Conservation (phyloP, 2,113 vertebrate species). For the Gymnocephalus cernua region DNA sequence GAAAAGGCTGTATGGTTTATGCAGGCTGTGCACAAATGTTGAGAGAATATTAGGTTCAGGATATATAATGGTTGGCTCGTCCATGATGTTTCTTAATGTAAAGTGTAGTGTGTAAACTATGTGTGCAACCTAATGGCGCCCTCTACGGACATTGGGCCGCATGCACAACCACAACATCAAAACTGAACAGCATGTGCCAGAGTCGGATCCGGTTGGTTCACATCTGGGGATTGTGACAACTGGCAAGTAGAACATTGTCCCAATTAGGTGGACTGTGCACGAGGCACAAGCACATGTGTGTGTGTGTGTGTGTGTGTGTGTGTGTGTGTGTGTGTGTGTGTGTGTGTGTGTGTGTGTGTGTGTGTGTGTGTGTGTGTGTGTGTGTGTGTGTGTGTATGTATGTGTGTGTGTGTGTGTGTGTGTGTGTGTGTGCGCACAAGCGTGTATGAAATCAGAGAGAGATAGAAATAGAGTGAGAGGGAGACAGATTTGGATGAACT, state of each 20-base stretch:
- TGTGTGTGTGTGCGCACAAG: not conserved
- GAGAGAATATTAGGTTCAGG: too few relatives aligned
- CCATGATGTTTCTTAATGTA: too few relatives aligned
- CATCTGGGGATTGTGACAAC: constrained; percentile 43
- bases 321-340: not conserved
- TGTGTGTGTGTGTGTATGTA: not conserved
- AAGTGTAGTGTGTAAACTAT: not conserved
- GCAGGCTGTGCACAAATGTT: too few relatives aligned
- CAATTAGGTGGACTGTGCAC: constrained; percentile 32
- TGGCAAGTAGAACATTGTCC: constrained; percentile 16
- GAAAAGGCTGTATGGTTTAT: too few relatives aligned
- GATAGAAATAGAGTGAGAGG: not conserved
- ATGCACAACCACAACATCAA: constrained; percentile 3
- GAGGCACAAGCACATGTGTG: not conserved
- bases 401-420: not conserved
- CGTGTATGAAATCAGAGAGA: not conserved
- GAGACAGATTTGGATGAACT: constrained; percentile 32
- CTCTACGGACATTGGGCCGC: constrained; percentile 32
- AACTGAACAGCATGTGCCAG: constrained; percentile 33
- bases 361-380: not conserved
- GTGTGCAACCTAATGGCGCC: constrained; percentile 26
- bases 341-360: not conserved
- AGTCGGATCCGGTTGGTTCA: constrained; percentile 5
- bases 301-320: not conserved
- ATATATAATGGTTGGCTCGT: too few relatives aligned